phyloP scores from a whole-genome alignment of 2,888 invertebrate genomes.

The Acronicta leporina region DNA sequence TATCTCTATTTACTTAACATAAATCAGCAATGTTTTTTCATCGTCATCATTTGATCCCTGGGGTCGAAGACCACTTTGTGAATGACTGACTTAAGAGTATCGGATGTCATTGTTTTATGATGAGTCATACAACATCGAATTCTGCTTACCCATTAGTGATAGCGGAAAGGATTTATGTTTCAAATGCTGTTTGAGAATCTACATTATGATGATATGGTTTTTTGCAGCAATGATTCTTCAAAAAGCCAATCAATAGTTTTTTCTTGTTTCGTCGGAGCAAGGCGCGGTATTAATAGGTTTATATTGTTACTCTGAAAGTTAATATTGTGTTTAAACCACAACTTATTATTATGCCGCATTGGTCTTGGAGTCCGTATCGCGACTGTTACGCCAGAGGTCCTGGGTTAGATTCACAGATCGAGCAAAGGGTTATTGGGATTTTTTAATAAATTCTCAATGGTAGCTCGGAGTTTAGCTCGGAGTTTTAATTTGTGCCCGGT shows the following conservation, averaged over 20 bases:
- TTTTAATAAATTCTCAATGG: no score
- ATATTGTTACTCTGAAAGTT: slow-evolving; percentile 9
- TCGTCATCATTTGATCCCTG: no score
- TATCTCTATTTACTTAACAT: no score
- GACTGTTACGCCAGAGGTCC: no score
- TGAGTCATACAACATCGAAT: slow-evolving; percentile 3
- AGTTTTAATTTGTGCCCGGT: no score
- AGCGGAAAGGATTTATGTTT: neutral
- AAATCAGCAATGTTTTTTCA: no score
- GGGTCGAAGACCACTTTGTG: no score
- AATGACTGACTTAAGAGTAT: neutral
- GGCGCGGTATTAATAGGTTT: slow-evolving; percentile 15
- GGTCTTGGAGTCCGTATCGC: no score
- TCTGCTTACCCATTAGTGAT: neutral
- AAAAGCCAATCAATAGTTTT: slow-evolving; percentile 20
- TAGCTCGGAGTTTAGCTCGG: no score
- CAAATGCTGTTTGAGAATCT: slow-evolving; percentile 3
- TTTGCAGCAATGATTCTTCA: slow-evolving; percentile 7
- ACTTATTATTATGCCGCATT: neutral
- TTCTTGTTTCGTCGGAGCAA: slow-evolving; percentile 11
- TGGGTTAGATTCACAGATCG: no score
- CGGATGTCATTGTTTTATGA: neutral
- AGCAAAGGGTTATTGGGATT: no score
- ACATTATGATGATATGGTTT: slow-evolving; percentile 11
- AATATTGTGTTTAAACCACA: slow-evolving; percentile 5